Conservation (phyloP, 2,113 vertebrate genomes). For the Heloderma charlesbogerti region DNA sequence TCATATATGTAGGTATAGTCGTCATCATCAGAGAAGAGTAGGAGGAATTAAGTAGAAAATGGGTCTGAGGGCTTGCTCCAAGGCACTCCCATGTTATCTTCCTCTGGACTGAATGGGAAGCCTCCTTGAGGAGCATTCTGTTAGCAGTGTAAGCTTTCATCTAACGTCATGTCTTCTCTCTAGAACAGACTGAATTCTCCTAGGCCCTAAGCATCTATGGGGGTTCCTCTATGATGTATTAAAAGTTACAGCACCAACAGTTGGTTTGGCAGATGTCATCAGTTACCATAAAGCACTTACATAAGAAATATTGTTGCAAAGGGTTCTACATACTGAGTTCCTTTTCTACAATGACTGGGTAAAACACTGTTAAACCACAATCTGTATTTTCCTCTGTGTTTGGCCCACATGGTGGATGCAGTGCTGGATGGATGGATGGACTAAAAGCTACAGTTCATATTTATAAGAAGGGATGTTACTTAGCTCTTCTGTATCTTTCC, state of each 20-base stretch:
- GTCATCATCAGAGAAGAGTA: neutral
- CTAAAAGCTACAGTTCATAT: neutral
- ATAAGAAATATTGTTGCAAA: neutral
- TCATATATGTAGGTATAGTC: neutral
- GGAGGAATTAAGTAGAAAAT: neutral
- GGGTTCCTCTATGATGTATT: neutral
- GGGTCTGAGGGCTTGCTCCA: neutral
- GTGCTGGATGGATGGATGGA: neutral
- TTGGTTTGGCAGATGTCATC: neutral
- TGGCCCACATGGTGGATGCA: neutral
- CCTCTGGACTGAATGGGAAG: neutral
- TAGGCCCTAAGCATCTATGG: neutral
- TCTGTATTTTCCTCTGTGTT: neutral
- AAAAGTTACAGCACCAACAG: neutral
- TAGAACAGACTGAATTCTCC: neutral
- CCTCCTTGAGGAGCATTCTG: neutral
- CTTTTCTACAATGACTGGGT: neutral
- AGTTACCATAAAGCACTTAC: neutral
- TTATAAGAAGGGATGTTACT: neutral
- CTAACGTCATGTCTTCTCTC: neutral
- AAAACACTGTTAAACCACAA: neutral
- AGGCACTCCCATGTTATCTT: neutral
- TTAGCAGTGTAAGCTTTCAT: neutral
- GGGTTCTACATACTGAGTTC: neutral
- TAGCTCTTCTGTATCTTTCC: neutral